Conservation (phyloP, 2,113 vertebrate species). For the Gobiocypris rarus region DNA sequence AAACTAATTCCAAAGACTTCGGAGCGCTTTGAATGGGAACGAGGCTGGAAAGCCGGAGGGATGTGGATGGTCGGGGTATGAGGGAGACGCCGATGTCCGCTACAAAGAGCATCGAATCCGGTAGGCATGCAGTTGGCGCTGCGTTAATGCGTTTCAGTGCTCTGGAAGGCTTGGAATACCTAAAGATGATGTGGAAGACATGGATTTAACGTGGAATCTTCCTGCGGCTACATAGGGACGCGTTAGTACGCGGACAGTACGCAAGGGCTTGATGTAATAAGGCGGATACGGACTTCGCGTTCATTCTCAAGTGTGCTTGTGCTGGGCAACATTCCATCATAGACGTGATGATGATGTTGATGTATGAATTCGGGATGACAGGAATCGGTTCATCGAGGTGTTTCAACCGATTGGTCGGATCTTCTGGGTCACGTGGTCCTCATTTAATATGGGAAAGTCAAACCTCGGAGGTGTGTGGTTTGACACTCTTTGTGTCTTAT, state of each 20-base stretch:
- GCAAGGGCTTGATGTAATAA: neutral
- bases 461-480: slow-evolving; percentile 47
- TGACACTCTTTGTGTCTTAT: slow-evolving; percentile 21
- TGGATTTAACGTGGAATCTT: slow-evolving; percentile 35
- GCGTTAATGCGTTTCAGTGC: neutral
- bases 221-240: neutral
- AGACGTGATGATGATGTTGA: slow-evolving; percentile 49
- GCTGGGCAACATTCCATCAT: slow-evolving; percentile 53
- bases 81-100: slow-evolving; percentile 50
- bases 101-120: slow-evolving; percentile 43
- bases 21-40: slow-evolving; percentile 41
- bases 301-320: slow-evolving; percentile 36
- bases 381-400: slow-evolving; percentile 62
- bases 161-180: slow-evolving; percentile 18
- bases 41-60: slow-evolving; percentile 49
- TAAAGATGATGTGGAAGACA: slow-evolving; percentile 1
- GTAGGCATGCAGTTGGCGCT: slow-evolving; percentile 43
- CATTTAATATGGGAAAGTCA: slow-evolving; percentile 62
- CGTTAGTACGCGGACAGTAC: slow-evolving; percentile 5
- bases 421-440: slow-evolving; percentile 73
- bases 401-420: slow-evolving; percentile 72
- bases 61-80: slow-evolving; percentile 41
- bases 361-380: slow-evolving; percentile 46
- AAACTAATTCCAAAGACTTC: slow-evolving; percentile 82
- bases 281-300: slow-evolving; percentile 1